Conservation (phyloP, 2,888 invertebrate genomes). For the Caenorhabditis angaria region DNA sequence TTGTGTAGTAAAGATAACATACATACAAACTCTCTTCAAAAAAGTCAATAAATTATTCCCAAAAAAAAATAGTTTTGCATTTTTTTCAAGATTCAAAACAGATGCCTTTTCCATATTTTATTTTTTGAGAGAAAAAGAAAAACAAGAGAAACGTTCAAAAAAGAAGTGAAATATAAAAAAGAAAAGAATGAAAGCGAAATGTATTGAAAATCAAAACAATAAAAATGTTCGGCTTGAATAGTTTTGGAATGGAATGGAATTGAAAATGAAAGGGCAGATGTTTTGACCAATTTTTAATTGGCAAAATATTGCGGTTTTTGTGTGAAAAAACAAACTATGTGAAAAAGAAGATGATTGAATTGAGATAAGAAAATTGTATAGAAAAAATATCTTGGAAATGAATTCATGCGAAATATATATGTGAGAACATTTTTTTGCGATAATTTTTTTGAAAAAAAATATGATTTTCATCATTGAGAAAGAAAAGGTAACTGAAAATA, state of each 20-base stretch:
- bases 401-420: too few species aligned
- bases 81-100: too few species aligned
- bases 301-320: not conserved
- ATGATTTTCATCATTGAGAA: not conserved
- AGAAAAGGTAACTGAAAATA: conserved; percentile 7
- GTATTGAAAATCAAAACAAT: conserved; percentile 9
- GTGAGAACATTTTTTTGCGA: too few species aligned
- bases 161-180: conserved; percentile 4
- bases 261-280: conserved; percentile 4
- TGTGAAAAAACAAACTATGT: not conserved
- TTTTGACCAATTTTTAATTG: not conserved
- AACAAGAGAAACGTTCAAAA: conserved; percentile 7
- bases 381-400: too few species aligned
- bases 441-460: not conserved
- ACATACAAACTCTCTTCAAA: too few species aligned
- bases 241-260: conserved; percentile 4
- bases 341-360: too few species aligned
- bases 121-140: conserved; percentile 5
- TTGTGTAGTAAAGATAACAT: too few species aligned
- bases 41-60: too few species aligned
- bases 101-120: too few species aligned
- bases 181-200: conserved; percentile 13
- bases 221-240: conserved; percentile 13
- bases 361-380: too few species aligned
- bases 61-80: too few species aligned